Conservation (phyloP, 2,113 vertebrate species). For the Psittacus erithacus region DNA sequence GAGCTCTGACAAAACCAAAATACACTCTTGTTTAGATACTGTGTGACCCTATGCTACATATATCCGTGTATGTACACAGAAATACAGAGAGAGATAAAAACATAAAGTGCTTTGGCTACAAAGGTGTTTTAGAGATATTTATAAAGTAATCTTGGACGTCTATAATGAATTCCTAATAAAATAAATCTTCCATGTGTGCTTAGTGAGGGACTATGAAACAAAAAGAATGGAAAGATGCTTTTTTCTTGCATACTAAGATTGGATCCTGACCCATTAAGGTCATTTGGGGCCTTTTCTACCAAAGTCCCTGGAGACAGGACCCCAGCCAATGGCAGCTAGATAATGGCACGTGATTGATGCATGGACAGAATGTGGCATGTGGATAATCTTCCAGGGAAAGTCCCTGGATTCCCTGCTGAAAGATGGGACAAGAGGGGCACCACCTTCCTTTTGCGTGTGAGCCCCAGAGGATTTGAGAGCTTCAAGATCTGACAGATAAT, state of each 20-base stretch:
- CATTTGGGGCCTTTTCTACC: not conserved
- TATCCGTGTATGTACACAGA: not conserved
- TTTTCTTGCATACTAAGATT: not conserved
- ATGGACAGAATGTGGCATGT: not conserved
- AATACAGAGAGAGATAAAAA: not conserved
- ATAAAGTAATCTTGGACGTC: not conserved
- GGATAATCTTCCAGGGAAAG: not conserved
- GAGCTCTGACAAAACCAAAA: not conserved
- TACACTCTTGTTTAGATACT: accelerated
- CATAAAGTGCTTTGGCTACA: not conserved
- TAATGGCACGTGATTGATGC: not conserved
- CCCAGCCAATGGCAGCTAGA: not conserved
- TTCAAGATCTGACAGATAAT: not conserved
- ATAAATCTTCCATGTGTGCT: not conserved
- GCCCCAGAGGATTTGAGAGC: not conserved
- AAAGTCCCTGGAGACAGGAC: not conserved
- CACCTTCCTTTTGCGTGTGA: not conserved
- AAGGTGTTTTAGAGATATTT: not conserved
- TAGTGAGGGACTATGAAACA: not conserved
- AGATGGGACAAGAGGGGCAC: not conserved
- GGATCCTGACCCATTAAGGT: not conserved
- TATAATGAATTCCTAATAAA: not conserved
- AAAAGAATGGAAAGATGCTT: not conserved
- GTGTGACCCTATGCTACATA: not conserved
- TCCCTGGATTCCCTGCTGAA: not conserved